These are phyloP conservation scores for Telenomus remus DNA, from an alignment of 1,140 invertebrate genomes.

Conservation along the genomic window DNA sequence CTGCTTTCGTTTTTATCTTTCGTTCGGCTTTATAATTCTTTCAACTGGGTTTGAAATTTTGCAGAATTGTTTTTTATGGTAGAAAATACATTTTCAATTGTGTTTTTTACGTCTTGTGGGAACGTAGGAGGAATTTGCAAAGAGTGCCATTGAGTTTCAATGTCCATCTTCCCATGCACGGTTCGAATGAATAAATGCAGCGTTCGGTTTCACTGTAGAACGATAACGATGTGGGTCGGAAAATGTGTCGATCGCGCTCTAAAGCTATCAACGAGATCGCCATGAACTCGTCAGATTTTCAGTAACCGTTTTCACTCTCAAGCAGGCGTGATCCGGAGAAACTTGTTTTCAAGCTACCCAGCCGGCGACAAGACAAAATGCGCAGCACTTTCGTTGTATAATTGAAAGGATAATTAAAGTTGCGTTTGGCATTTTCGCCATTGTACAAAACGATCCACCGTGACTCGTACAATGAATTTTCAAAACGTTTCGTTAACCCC, in stretches of 20 bases:
- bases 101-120: slow-evolving; percentile 45
- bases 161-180: slow-evolving; percentile 26
- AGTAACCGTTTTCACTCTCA: too few species aligned
- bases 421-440: slow-evolving; percentile 29
- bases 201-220: slow-evolving; percentile 59
- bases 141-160: slow-evolving; percentile 28
- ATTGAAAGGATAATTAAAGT: slow-evolving; percentile 32
- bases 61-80: too few species aligned
- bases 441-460: slow-evolving; percentile 42
- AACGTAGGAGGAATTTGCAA: slow-evolving; percentile 33
- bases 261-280: slow-evolving; percentile 3
- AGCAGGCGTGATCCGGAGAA: too few species aligned
- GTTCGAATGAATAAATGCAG: slow-evolving; percentile 40
- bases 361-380: slow-evolving; percentile 2
- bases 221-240: slow-evolving; percentile 59
- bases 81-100: too few species aligned
- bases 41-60: too few species aligned
- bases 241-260: slow-evolving; percentile 20
- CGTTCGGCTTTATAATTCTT: too few species aligned
- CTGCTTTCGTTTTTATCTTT: too few species aligned
- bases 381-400: slow-evolving; percentile 26
- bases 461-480: slow-evolving; percentile 41
- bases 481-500: slow-evolving; percentile 41
- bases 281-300: too few species aligned
- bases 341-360: too few species aligned